Conservation (phyloP, 2,797 vertebrate genomes). For the Synaphobranchus kaupii region DNA sequence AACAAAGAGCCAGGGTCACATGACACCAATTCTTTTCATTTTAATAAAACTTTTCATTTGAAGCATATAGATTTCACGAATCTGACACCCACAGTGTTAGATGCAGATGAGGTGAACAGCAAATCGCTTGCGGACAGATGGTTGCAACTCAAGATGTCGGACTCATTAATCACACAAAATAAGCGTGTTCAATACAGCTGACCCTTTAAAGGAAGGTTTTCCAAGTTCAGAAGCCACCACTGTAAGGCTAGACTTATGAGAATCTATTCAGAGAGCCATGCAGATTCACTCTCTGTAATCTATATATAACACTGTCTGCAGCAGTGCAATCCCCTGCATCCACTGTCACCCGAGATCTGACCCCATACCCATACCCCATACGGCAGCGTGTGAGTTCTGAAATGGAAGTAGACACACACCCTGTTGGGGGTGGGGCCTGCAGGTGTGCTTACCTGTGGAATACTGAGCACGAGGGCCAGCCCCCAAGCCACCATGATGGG, state of each 20-base stretch:
- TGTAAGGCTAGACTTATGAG: background rate
- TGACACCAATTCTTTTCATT: background rate
- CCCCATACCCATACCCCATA: background rate
- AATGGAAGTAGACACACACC: background rate
- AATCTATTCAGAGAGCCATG: background rate
- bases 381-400: background rate
- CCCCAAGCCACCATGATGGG: constrained; percentile 84
- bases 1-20: background rate
- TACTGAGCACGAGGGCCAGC: constrained; percentile 83
- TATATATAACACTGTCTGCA: background rate
- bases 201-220: background rate
- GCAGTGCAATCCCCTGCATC: background rate
- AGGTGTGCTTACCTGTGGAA: constrained; percentile 79
- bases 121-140: background rate
- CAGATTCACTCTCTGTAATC: background rate
- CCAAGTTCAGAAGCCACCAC: background rate
- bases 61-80: background rate
- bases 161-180: background rate
- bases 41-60: background rate
- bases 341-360: background rate
- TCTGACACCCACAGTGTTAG: background rate
- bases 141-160: background rate
- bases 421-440: background rate
- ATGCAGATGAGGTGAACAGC: background rate
- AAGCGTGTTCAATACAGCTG: background rate